Evolutionary conservation across 2,797 vertebrate species (phyloP), one percentile per base, ranked within the genome.

Genomic region (Uromys caudimaculatus): DNA sequence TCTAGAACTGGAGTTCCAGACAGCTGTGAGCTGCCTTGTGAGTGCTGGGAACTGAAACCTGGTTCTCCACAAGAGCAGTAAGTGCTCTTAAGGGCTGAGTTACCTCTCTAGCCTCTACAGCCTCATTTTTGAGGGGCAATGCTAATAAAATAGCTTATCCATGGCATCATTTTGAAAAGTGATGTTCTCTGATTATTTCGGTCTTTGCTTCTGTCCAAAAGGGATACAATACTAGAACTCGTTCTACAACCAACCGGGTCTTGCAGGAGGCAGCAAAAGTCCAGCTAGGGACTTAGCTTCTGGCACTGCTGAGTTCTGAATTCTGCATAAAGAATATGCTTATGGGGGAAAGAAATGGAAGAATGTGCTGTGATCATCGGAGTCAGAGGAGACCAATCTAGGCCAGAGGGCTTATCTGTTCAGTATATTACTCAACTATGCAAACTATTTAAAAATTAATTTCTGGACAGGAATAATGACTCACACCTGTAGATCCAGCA

Each of bases 61-160:
- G 47, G 44, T 52, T 11, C 21, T 86, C 62, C 38, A 35, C 0
- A 24, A 69, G 6, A 69, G 32, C 83, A 9, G 62, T 52, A 23
- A 52, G 21, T 24, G 44, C 11, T 85, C 60, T 50, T 50, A 67
- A 9, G 3, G 16, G 3, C 60, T 9, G 44, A 6, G 44, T 9
- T 52, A 24, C 14, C 47, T 52, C 12, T n/a, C 19, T 38, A n/a
- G 47, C 21, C 12, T 52, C 84, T 3, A 10, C 0, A 2, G n/a
- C 62, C 19, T 84, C 52, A 76, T 76, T 96, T 81, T 21, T 67
- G 21, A 96, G 96, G 35, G 73, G 52, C 85, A 24, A 60, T 73
- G 92, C 86, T 81, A 75, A 56, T 32, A 77, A 77, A 44, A 4
- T 35, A 14, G 47, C 29, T 27, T 50, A 41, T 75, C 41, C 54